These are phyloP conservation scores for Coenonympha arcania DNA, from an alignment of 2,888 invertebrate genomes.

Conservation along the genomic window DNA sequence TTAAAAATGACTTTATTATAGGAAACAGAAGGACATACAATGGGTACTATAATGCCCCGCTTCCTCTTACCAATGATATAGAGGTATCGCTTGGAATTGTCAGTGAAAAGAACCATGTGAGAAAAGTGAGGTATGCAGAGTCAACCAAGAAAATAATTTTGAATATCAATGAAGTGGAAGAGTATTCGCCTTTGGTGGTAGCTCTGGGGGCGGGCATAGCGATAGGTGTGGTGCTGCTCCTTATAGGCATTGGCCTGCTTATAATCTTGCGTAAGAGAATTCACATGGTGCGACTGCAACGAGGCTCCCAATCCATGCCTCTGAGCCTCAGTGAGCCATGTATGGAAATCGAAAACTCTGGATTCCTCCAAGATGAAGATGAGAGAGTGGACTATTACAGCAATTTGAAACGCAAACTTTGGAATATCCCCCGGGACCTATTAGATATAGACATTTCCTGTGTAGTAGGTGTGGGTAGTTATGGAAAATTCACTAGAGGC, in stretches of 20 bases:
- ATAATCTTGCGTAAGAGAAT: conserved; percentile 72
- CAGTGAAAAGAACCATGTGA: conserved; percentile 78
- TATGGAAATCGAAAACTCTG: conserved; percentile 86
- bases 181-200: conserved; percentile 66
- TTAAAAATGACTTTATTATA: conserved; percentile 79
- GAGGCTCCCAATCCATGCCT: conserved; percentile 73
- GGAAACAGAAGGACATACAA: conserved; percentile 84
- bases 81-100: conserved; percentile 81
- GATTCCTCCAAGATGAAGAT: conserved; percentile 82
- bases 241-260: conserved; percentile 77
- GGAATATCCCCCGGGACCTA: conserved; percentile 80
- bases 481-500: conserved; percentile 84
- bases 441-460: conserved; percentile 81
- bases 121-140: conserved; percentile 78
- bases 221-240: conserved; percentile 80
- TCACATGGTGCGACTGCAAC: conserved; percentile 61
- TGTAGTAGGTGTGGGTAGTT: conserved; percentile 82
- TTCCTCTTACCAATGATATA: conserved; percentile 76
- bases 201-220: conserved; percentile 76
- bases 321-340: conserved; percentile 85
- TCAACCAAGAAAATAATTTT: conserved; percentile 70
- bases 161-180: conserved; percentile 67
- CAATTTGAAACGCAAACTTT: conserved; percentile 82
- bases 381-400: conserved; percentile 80
- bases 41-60: conserved; percentile 83